Conservation (phyloP, 2,113 vertebrate species). For the Australoheros scitulus region DNA sequence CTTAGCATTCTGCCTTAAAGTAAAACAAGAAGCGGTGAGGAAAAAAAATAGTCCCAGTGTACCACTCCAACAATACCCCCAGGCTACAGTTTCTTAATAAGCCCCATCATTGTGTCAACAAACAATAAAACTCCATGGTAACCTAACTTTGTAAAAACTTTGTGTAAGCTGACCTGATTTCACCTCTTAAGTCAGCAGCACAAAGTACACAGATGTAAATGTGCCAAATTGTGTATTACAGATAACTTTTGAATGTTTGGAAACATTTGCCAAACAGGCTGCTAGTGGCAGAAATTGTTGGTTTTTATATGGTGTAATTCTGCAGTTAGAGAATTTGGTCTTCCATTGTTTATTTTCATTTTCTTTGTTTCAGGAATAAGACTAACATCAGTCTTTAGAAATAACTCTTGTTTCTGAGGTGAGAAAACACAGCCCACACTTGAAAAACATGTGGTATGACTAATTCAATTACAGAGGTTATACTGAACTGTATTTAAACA, state of each 20-base stretch:
- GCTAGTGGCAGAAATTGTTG: neutral
- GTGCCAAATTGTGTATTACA: neutral
- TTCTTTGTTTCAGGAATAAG: neutral
- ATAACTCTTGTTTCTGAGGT: neutral
- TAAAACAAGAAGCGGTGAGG: conserved; percentile 44
- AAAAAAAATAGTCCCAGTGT: conserved; percentile 34
- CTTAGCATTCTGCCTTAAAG: conserved; percentile 53
- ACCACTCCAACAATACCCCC: conserved; percentile 55
- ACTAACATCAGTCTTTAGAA: neutral
- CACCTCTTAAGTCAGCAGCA: conserved; percentile 3
- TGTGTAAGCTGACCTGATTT: conserved; percentile 42
- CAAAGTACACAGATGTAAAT: neutral
- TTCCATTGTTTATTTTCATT: neutral
- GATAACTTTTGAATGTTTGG: neutral
- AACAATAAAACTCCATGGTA: conserved; percentile 55
- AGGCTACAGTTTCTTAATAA: conserved; percentile 65
- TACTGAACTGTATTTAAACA: neutral
- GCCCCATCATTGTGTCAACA: conserved; percentile 51
- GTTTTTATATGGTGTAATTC: neutral
- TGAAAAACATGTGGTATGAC: neutral
- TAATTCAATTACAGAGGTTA: neutral
- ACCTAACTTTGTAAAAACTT: conserved; percentile 57
- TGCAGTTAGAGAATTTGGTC: neutral
- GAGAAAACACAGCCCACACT: neutral
- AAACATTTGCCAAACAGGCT: neutral